These are phyloP conservation scores for Rotaria macrura DNA, from an alignment of 2,888 invertebrate species.

Conservation along the genomic window DNA sequence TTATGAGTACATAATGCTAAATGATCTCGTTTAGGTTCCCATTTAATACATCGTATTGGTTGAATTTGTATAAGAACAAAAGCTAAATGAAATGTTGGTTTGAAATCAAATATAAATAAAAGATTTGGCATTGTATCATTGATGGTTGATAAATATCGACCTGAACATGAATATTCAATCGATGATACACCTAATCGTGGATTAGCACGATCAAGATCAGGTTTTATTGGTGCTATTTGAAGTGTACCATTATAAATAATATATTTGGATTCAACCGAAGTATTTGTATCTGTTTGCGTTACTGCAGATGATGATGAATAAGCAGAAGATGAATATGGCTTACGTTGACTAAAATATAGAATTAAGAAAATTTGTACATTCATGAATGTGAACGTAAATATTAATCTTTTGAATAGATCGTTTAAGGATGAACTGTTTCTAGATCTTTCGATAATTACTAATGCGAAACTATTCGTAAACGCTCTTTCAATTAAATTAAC, in stretches of 20 bases:
- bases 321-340: not conserved
- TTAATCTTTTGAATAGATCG: too few species aligned
- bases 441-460: too few species aligned
- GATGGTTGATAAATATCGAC: slow-evolving; percentile 45
- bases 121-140: slow-evolving; percentile 49
- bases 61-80: slow-evolving; percentile 47
- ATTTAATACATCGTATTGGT: slow-evolving; percentile 47
- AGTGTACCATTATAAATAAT: slow-evolving; percentile 40
- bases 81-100: slow-evolving; percentile 39
- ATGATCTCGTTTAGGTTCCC: slow-evolving; percentile 47
- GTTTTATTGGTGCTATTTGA: slow-evolving; percentile 43
- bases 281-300: not conserved
- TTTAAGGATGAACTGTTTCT: too few species aligned
- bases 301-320: not conserved
- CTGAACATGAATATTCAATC: slow-evolving; percentile 45
- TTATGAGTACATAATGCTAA: slow-evolving; percentile 49
- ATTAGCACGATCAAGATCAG: slow-evolving; percentile 45
- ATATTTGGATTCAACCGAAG: slow-evolving; percentile 35
- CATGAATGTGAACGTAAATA: too few species aligned
- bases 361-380: not conserved
- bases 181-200: slow-evolving; percentile 47
- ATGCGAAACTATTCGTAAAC: too few species aligned
- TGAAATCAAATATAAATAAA: slow-evolving; percentile 50
- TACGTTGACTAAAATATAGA: not conserved
- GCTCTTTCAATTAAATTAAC: too few species aligned